Conservation (phyloP, 2,888 invertebrate species). For the Baronia brevicornis region DNA sequence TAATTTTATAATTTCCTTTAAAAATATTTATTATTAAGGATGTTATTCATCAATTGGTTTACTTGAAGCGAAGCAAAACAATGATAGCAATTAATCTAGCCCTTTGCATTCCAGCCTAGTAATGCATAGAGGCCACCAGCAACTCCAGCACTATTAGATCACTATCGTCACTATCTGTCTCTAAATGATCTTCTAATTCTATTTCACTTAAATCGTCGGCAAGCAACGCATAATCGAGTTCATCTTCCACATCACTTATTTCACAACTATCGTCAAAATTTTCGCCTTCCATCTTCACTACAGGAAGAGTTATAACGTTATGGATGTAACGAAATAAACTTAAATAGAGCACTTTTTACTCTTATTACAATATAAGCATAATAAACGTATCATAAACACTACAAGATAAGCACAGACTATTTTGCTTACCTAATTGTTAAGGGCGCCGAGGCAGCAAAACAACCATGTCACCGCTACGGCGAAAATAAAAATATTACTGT, state of each 20-base stretch:
- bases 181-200: constrained; percentile 1
- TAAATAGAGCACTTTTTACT: constrained; percentile 3
- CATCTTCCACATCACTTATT: constrained; percentile 1
- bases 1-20: too few species aligned
- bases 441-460: constrained; percentile 1
- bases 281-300: constrained; percentile 3
- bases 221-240: constrained; percentile 3
- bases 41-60: too few species aligned
- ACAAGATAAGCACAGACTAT: too few species aligned
- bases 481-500: too few species aligned
- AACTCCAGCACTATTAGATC: neutral
- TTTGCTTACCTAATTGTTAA: too few species aligned
- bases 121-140: neutral
- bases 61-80: too few species aligned
- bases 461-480: constrained; percentile 1
- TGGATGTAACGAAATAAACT: neutral
- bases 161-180: constrained; percentile 3
- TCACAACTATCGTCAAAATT: constrained; percentile 1
- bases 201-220: constrained; percentile 1
- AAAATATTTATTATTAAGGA: too few species aligned
- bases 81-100: neutral
- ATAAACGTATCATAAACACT: constrained; percentile 3
- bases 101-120: neutral
- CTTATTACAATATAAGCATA: constrained; percentile 3
- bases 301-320: constrained; percentile 1